These are phyloP conservation scores for Spialia ferax DNA, from an alignment of 2,888 invertebrate genomes.

Conservation along the genomic window DNA sequence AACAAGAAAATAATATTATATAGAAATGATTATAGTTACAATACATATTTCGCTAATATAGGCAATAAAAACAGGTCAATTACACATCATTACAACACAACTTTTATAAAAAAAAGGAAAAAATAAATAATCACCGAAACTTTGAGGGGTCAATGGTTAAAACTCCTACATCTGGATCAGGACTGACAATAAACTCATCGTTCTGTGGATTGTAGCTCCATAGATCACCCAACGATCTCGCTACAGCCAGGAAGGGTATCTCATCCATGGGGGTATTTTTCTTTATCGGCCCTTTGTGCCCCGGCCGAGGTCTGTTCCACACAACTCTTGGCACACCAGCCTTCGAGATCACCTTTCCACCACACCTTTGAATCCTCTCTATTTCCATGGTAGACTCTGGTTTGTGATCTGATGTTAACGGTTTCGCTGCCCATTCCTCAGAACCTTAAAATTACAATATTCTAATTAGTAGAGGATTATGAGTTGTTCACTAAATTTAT, in stretches of 20 bases:
- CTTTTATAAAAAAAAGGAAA: background rate
- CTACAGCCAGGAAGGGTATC: conserved; percentile 98
- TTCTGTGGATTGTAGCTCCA: conserved; percentile 98
- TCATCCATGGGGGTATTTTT: conserved; percentile 96
- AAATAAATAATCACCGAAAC: conserved; percentile 77
- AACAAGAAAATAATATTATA: too few relatives aligned
- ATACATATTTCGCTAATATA: too few relatives aligned
- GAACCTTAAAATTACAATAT: conserved; percentile 63
- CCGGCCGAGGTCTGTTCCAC: conserved; percentile 96
- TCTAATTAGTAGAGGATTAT: background rate
- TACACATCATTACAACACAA: too few relatives aligned
- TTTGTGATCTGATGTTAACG: conserved; percentile 97
- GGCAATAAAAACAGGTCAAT: too few relatives aligned
- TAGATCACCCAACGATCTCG: conserved; percentile 97
- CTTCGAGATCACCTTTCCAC: conserved; percentile 91
- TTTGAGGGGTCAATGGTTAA: conserved; percentile 92
- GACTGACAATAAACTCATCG: conserved; percentile 98
- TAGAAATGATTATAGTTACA: too few relatives aligned
- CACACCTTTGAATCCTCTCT: conserved; percentile 92
- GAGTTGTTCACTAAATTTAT: background rate
- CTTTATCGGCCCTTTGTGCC: conserved; percentile 93
- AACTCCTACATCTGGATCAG: conserved; percentile 98
- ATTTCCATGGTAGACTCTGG: conserved; percentile 96
- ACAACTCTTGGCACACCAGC: conserved; percentile 98
- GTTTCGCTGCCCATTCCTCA: conserved; percentile 92